These are phyloP conservation scores for Heliconius ethilla DNA, from an alignment of 2,888 invertebrate genomes.

Conservation along the genomic window DNA sequence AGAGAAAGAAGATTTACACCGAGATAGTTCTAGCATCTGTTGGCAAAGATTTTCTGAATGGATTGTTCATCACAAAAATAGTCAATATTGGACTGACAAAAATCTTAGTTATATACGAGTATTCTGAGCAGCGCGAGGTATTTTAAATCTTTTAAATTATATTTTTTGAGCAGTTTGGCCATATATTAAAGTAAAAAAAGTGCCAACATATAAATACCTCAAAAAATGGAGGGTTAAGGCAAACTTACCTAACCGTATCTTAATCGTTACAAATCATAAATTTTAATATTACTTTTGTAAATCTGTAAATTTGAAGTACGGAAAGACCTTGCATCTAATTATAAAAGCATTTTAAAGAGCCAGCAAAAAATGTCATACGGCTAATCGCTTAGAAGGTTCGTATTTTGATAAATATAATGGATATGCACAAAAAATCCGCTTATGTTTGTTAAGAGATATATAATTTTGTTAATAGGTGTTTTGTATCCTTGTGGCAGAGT, in stretches of 20 bases:
- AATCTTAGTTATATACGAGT: neutral
- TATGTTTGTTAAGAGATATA: constrained; percentile 13
- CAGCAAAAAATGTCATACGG: constrained; percentile 24
- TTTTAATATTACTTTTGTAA: constrained; percentile 13
- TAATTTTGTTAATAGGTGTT: constrained; percentile 22
- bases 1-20: too few species aligned
- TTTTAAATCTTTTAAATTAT: neutral
- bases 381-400: constrained; percentile 6
- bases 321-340: constrained; percentile 26
- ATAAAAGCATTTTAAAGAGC: constrained; percentile 15
- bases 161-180: neutral
- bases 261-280: constrained; percentile 18
- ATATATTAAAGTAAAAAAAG: neutral
- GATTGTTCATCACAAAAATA: neutral
- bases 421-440: constrained; percentile 18
- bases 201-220: neutral
- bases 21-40: too few species aligned
- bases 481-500: constrained; percentile 6
- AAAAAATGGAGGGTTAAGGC: neutral
- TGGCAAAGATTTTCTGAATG: neutral
- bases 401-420: constrained; percentile 27
- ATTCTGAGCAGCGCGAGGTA: neutral
- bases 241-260: neutral
- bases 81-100: neutral
- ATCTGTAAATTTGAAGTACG: constrained; percentile 19